Percentiles rank a stretch among this genome's conserved stretches.
Conservation (phyloP, 2,888 invertebrate genomes). For the Noctua pronuba region DNA sequence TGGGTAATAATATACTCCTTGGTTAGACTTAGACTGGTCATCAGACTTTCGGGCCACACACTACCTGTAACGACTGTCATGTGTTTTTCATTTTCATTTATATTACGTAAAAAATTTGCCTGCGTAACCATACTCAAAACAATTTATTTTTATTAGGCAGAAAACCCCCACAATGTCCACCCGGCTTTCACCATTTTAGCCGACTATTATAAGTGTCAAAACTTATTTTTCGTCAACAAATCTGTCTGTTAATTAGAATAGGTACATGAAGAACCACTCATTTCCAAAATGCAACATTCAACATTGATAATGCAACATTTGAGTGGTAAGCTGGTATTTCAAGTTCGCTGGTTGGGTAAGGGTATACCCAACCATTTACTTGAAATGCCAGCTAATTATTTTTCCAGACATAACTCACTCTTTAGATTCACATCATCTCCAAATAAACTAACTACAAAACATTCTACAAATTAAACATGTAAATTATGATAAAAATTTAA, state of each 20-base stretch:
- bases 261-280: not conserved
- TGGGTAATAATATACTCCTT: too few relatives aligned
- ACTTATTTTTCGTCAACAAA: not conserved
- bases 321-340: too few relatives aligned
- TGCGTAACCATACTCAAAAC: not conserved
- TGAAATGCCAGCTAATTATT: not conserved
- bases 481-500: not conserved
- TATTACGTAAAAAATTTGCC: too few relatives aligned
- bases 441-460: not conserved
- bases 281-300: not conserved
- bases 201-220: not conserved
- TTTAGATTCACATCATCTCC: not conserved
- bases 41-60: too few relatives aligned
- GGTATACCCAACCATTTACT: not conserved
- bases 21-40: too few relatives aligned
- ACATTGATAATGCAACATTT: too few relatives aligned
- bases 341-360: too few relatives aligned
- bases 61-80: too few relatives aligned
- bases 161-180: not conserved
- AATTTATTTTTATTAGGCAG: not conserved
- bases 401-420: not conserved
- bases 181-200: not conserved
- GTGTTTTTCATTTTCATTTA: too few relatives aligned
- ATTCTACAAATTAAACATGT: not conserved
- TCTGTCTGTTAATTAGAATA: not conserved